Evolutionary conservation across 2,113 vertebrate species (phyloP).

Genomic region (Origma solitaria): DNA sequence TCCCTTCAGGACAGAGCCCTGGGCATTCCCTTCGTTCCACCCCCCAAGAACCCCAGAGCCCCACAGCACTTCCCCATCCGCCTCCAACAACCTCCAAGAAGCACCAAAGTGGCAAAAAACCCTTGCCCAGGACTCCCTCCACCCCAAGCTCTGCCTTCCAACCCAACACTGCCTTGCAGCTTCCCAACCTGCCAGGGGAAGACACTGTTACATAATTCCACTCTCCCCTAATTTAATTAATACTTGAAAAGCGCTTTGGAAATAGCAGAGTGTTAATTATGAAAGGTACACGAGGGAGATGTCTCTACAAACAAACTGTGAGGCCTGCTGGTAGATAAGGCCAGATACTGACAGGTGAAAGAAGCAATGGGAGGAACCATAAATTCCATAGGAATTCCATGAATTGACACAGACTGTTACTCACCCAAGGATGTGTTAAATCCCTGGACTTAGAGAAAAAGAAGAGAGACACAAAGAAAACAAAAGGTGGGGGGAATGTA

Average conservation of each 20-base stretch:
- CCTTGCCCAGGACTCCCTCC: background rate
- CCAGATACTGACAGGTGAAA: no score
- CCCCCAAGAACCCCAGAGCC: background rate
- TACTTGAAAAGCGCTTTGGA: background rate
- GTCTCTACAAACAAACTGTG: no score
- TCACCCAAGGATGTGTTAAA: no score
- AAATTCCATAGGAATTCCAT: no score
- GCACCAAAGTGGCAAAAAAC: background rate
- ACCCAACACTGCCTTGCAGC: background rate
- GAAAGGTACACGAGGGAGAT: no score
- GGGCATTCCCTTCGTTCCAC: background rate
- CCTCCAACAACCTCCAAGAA: background rate
- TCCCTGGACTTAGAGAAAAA: no score
- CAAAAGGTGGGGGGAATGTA: no score
- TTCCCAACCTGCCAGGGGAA: background rate
- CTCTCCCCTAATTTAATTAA: background rate
- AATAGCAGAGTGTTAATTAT: background rate
- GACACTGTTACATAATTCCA: accelerated
- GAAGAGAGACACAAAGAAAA: no score
- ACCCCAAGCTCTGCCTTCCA: background rate
- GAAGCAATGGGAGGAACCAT: no score
- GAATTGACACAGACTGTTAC: no score
- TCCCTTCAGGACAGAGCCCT: background rate
- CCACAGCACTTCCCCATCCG: background rate
- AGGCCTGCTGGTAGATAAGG: no score